Conservation (phyloP, 2,888 invertebrate species). For the Drosophila borborema region DNA sequence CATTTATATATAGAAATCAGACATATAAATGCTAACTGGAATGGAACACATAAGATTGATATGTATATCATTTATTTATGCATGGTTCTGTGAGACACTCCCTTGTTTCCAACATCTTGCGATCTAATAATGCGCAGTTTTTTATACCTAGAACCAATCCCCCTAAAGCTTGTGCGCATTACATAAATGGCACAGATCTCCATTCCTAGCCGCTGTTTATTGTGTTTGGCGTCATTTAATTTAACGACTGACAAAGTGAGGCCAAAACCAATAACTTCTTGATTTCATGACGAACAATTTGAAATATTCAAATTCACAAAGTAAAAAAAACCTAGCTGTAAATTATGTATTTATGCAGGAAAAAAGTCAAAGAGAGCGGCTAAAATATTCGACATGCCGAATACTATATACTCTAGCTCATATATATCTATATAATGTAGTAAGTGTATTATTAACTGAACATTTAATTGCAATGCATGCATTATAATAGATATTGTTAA, state of each 20-base stretch:
- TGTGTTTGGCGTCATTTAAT: constrained; percentile 45
- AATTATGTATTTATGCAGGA: constrained; percentile 41
- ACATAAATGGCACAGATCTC: constrained; percentile 27
- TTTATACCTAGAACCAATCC: constrained; percentile 38
- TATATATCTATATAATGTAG: background rate
- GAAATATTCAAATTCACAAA: constrained; percentile 21
- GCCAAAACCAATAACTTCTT: constrained; percentile 47
- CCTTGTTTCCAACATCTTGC: constrained; percentile 22
- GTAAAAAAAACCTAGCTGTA: constrained; percentile 14
- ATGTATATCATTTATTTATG: constrained; percentile 26
- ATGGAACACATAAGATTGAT: background rate
- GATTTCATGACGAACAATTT: constrained; percentile 62
- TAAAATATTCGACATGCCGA: no score
- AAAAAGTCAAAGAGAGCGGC: background rate
- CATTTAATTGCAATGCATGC: background rate
- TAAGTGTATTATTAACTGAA: background rate
- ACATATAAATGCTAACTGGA: background rate
- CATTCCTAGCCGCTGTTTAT: constrained; percentile 28
- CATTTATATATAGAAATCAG: constrained; percentile 10
- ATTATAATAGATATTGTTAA: background rate
- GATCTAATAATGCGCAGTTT: constrained; percentile 28
- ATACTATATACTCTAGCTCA: background rate
- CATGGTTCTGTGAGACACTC: constrained; percentile 43
- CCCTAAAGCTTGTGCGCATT: constrained; percentile 25
- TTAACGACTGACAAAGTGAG: constrained; percentile 37